Evolutionary conservation across 1,140 invertebrate species (phyloP), one percentile per base, ranked within the genome.

Genomic region (Drosophila hydei): DNA sequence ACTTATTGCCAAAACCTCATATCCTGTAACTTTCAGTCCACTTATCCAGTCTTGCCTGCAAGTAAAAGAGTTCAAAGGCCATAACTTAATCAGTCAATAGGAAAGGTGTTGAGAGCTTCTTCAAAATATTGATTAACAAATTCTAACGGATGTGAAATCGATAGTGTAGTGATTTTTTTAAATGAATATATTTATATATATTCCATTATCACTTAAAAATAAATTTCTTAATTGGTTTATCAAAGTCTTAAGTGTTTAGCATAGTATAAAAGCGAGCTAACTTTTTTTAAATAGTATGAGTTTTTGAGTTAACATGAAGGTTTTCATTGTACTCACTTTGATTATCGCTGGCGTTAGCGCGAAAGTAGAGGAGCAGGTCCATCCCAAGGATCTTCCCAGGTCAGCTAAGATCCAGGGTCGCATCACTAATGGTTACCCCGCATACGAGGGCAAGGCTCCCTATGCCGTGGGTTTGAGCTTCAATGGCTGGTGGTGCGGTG

Each of bases 401-500:
- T 50, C 47, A 1, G 23, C n/a, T 7, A 50, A 50, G 23, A 27
- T 50, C 23, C 23, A 27, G 23, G 79, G 81, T n/a, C 78, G 84
- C 45, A 89, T 90, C 3, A 89, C 88, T 45, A 83, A 87, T 36
- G 88, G 85, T 4, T 62, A 77, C n/a, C 30, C 60, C 19, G 88
- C 88, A 0, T 36, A 54, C 1, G 70, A 83, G 3, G 92, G 92
- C 0, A 92, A 93, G 76, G 92, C 93, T 25, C 93, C 93, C 8
- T 93, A 92, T 56, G 92, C 93, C 61, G 92, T 91, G 9, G 91
- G 91, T 0, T 74, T 94, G 9, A 45, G 48, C 8, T 81, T 93
- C 71, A 77, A 89, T 19, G 36, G 83, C 90, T 92, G 47, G 93
- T 93, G 48, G 93, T 91, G 72, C 93, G 92, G 94, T 5, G 95